A percentile compares a stretch with the other conserved stretches of the same genome.
Conservation (phyloP, 2,888 invertebrate genomes). For the Clostera curtula region DNA sequence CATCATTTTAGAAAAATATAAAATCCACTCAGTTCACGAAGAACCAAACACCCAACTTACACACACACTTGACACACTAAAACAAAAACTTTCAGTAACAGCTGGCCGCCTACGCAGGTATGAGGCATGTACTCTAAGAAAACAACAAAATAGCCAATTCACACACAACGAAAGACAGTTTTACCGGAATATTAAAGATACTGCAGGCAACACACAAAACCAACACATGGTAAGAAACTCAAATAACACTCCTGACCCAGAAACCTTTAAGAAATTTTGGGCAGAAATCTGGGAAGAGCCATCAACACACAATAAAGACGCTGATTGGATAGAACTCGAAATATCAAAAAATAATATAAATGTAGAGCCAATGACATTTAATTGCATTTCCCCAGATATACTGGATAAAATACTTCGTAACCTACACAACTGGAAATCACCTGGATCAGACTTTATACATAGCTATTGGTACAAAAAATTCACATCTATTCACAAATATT, state of each 20-base stretch:
- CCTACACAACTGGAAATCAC: conserved; percentile 6
- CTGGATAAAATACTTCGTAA: conserved; percentile 1
- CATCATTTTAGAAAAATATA: conserved; percentile 1
- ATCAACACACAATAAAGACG: conserved; percentile 1
- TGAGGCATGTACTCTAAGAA: conserved; percentile 2
- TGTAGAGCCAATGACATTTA: conserved; percentile 1
- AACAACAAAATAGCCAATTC: conserved; percentile 6
- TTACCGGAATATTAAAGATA: conserved; percentile 4
- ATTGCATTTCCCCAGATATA: background rate
- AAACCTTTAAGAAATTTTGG: conserved; percentile 4
- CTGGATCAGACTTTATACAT: too few species aligned
- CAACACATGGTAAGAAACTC: background rate
- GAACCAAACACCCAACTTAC: conserved; percentile 1
- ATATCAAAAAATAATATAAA: background rate
- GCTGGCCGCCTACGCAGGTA: conserved; percentile 4
- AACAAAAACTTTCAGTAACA: conserved; percentile 5
- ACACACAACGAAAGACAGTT: conserved; percentile 6
- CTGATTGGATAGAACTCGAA: conserved; percentile 4
- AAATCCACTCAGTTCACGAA: conserved; percentile 2
- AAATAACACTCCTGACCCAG: background rate
- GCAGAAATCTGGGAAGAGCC: conserved; percentile 4
- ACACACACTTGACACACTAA: conserved; percentile 6
- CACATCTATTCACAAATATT: conserved; percentile 1
- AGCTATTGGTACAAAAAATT: conserved; percentile 5
- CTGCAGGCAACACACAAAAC: conserved; percentile 1